Percentiles rank a stretch among this genome's conserved stretches.
phyloP scores from a whole-genome alignment of 1,140 invertebrate genomes.

The Microplitis mediator region DNA sequence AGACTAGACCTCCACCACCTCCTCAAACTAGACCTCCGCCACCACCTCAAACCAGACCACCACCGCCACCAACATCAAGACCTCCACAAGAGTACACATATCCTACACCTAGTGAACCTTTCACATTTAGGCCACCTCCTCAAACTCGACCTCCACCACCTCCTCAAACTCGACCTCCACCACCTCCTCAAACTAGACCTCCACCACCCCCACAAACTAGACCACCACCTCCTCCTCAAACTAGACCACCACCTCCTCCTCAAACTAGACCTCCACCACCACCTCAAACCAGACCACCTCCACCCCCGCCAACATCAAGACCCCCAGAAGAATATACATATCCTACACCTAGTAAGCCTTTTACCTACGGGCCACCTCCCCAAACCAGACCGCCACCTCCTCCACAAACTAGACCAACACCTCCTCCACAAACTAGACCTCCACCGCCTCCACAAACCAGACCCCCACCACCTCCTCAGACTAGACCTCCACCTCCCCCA shows the following conservation, averaged over 20 bases:
- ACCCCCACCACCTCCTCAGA: slow-evolving; percentile 9
- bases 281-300: slow-evolving; percentile 11
- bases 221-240: slow-evolving; percentile 19
- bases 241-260: slow-evolving; percentile 2
- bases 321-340: slow-evolving; percentile 18
- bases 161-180: slow-evolving; percentile 14
- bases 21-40: neutral
- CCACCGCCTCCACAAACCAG: neutral
- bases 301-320: slow-evolving; percentile 17
- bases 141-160: slow-evolving; percentile 21
- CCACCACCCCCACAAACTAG: neutral
- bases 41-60: slow-evolving; percentile 3
- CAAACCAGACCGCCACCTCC: slow-evolving; percentile 14
- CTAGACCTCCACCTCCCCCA: slow-evolving; percentile 22
- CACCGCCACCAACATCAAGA: neutral
- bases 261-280: neutral
- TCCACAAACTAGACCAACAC: neutral
- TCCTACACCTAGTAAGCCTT: slow-evolving; percentile 14
- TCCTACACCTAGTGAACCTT: neutral
- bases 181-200: slow-evolving; percentile 9
- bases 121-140: slow-evolving; percentile 19
- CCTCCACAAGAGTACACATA: no score
- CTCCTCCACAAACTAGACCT: slow-evolving; percentile 11
- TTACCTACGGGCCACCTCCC: neutral
- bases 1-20: neutral